Percentiles rank a stretch among this genome's conserved stretches.
These are phyloP conservation scores for Lasiommata megera DNA, from an alignment of 2,888 invertebrate species.

Conservation along the genomic window DNA sequence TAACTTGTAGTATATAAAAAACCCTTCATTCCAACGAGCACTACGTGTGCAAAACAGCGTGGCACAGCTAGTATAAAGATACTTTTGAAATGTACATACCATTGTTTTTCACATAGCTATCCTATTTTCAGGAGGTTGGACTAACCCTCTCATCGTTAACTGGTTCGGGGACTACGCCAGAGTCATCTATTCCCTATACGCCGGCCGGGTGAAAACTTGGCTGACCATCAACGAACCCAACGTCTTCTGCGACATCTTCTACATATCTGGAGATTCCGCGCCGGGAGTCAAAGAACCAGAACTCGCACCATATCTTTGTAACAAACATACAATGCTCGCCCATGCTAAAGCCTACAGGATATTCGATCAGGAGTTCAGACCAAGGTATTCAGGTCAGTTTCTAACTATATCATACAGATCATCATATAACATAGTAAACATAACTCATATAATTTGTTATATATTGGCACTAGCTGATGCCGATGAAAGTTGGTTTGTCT, in stretches of 20 bases:
- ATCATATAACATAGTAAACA: too few relatives aligned
- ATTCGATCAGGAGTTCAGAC: constrained; percentile 79
- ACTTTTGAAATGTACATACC: too few relatives aligned
- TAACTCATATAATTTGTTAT: too few relatives aligned
- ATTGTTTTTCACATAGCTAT: not conserved
- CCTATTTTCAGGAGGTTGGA: constrained; percentile 80
- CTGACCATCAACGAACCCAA: constrained; percentile 87
- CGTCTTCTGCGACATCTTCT: constrained; percentile 57
- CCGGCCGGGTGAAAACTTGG: constrained; percentile 84
- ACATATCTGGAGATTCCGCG: constrained; percentile 61
- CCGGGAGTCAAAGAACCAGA: constrained; percentile 52
- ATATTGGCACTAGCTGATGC: too few relatives aligned
- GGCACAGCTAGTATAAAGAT: too few relatives aligned
- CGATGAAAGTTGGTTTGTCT: too few relatives aligned
- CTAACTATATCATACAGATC: too few relatives aligned
- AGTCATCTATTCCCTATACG: constrained; percentile 77
- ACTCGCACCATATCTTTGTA: constrained; percentile 80
- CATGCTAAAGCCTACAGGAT: constrained; percentile 84
- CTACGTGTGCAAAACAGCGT: too few relatives aligned
- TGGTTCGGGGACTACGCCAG: constrained; percentile 83
- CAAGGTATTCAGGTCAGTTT: constrained; percentile 64
- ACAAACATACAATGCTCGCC: constrained; percentile 84
- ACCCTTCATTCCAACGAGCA: too few relatives aligned
- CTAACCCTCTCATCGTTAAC: constrained; percentile 81
- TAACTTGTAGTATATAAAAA: too few relatives aligned